Evolutionary conservation across 2,888 invertebrate species (phyloP).

Genomic region (Strigamia crassipes): DNA sequence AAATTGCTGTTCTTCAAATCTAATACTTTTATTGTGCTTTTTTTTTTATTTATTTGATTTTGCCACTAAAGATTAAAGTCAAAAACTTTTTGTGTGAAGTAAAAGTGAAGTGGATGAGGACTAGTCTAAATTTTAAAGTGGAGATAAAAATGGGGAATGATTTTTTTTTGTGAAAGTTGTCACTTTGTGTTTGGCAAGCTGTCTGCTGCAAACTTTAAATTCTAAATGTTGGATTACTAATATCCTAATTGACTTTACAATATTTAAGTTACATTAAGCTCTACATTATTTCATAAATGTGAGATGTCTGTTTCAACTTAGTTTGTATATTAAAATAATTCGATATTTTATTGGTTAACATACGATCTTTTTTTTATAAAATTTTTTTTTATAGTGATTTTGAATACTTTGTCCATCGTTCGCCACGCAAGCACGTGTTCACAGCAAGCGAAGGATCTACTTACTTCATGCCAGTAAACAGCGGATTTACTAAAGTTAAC

Average conservation of each 20-base stretch:
- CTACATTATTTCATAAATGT: too few relatives aligned
- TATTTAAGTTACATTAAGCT: too few relatives aligned
- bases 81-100: background rate
- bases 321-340: background rate
- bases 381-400: conserved; percentile 4
- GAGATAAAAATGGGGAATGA: background rate
- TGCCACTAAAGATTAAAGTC: background rate
- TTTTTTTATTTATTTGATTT: background rate
- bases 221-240: background rate
- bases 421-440: conserved; percentile 45
- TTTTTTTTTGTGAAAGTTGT: background rate
- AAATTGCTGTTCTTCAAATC: background rate
- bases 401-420: conserved; percentile 44
- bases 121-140: background rate
- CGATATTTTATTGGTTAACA: background rate
- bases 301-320: too few relatives aligned
- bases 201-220: background rate
- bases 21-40: too few relatives aligned
- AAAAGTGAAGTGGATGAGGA: conserved; percentile 25
- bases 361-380: background rate
- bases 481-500: conserved; percentile 70
- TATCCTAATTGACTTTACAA: too few relatives aligned
- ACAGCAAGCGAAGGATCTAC: conserved; percentile 71
- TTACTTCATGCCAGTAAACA: conserved; percentile 88
- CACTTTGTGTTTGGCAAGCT: background rate